Evolutionary conservation across 2,113 vertebrate species (phyloP).

Genomic region (Spea multiplicata): DNA sequence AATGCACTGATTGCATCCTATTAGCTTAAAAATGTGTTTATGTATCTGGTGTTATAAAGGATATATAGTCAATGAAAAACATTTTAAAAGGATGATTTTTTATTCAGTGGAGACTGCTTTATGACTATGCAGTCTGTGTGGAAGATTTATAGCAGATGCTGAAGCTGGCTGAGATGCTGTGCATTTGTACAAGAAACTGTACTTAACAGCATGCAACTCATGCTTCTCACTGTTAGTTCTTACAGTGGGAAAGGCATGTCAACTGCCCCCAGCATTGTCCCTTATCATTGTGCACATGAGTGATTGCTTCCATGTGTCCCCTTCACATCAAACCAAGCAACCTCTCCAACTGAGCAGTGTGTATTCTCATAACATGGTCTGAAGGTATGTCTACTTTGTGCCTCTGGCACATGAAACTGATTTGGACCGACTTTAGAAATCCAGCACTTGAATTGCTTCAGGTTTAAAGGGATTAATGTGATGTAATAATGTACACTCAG

Average conservation of each 20-base stretch:
- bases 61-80: constrained; percentile 2
- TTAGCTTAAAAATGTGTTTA: constrained; percentile 30
- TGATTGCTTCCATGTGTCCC: constrained; percentile 34
- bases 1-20: neutral
- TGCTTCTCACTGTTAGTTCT: neutral
- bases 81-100: constrained; percentile 11
- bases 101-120: constrained; percentile 23
- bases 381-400: neutral
- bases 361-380: neutral
- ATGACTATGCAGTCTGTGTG: neutral
- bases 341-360: neutral
- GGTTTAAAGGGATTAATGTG: neutral
- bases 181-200: constrained; percentile 21
- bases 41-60: constrained; percentile 26
- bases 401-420: neutral
- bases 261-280: constrained; percentile 5
- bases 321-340: neutral
- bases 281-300: constrained; percentile 4
- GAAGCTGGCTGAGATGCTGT: neutral
- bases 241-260: constrained; percentile 10
- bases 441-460: neutral
- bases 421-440: neutral
- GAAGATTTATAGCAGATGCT: neutral
- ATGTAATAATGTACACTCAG: neutral
- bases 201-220: neutral